Base-by-base conservation (phyloP, 2,113 vertebrate species). In the Naja naja region DNA sequence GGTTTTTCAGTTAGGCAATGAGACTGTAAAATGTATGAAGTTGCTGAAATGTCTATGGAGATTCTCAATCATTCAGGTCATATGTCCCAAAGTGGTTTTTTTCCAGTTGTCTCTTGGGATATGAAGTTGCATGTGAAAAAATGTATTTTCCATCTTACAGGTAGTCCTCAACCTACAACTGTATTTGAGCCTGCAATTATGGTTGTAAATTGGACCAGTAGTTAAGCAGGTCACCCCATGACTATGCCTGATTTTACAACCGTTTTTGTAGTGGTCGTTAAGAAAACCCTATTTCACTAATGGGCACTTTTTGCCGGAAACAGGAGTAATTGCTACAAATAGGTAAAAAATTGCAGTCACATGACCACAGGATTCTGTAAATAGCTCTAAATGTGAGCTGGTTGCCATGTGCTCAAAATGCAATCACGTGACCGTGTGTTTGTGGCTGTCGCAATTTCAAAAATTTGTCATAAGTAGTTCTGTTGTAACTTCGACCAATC, bases 1-100 rank as follows among this genome's bases (percentile, higher is more conserved):
- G 93, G 96, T 92, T 96, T 97, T 97, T 95, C 96, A 94, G 95
- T 93, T 96, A 94, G 92, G 96, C 34, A 97, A 95, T 90, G 96
- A 95, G 97, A 93, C 47, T 92, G 39, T 93, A 43, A 88, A 81
- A 93, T 90, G 93, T 96, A 94, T 96, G 96, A 94, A 92, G 91
- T 91, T 90, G 85, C n/a, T 90, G 25, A 60, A 49, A 60, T 60
- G 58, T 30, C 25, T 27, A 11, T 60, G 9, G 58, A 60, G 58
- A 60, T 27, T 60, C 58, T 60, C 25, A 27, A 60, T 60, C 8
- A 25, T 60, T 6, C 56, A 58, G 56, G 25, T 60, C 9, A 60
- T 60, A 8, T 60, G 25, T 27, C 25, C 25, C 58, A 27, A 60
- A 60, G 25, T 60, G 25, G 1, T 60, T 30, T 60, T 27, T 27